Evolutionary conservation across 2,888 invertebrate genomes (phyloP), one percentile per base, ranked within the genome.

Genomic region (Lithophane leautieri): DNA sequence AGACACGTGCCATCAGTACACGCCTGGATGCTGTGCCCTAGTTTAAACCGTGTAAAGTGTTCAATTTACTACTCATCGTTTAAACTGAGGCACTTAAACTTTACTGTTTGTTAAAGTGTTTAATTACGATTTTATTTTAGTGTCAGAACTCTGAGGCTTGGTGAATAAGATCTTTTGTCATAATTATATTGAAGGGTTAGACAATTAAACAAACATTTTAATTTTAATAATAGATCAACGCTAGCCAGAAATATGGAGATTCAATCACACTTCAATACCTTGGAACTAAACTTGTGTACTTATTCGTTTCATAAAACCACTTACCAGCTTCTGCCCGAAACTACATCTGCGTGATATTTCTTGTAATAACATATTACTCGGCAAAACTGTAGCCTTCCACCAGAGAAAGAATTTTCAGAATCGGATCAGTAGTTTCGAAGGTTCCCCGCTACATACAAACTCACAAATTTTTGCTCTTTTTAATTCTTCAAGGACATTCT

Each of bases 41-140:
- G 54, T 86, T 86, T 74, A 73, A 78, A 75, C 62, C 54, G 65
- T 60, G 66, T 86, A 78, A 76, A 86, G 74, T 85, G 86, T 78
- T 82, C 42, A 77, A 84, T 85, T 84, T 77, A 85, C 70, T 65
- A 63, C 76, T 54, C 74, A 79, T 84, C 79, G 74, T 70, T 77
- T 82, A 68, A 78, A 75, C 65, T 82, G 34, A 79, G 50, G 47
- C 76, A 61, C 72, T 82, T 79, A 73, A 85, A 70, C 76, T 82
- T 82, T 66, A 85, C 63, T 44, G 79, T 78, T 83, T 75, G 78
- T 72, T 74, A 73, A 54, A 78, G 58, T 52, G 58, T 71, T 80
- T 80, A 70, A 78, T 70, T 62, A 70, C 52, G 54, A 42, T 68
- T 52, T 73, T 73, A 81, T 54, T 70, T 81, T 67, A 65, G 47